These are phyloP conservation scores for Glyphotaelius pellucidus DNA, from an alignment of 2,888 invertebrate genomes.

Conservation along the genomic window DNA sequence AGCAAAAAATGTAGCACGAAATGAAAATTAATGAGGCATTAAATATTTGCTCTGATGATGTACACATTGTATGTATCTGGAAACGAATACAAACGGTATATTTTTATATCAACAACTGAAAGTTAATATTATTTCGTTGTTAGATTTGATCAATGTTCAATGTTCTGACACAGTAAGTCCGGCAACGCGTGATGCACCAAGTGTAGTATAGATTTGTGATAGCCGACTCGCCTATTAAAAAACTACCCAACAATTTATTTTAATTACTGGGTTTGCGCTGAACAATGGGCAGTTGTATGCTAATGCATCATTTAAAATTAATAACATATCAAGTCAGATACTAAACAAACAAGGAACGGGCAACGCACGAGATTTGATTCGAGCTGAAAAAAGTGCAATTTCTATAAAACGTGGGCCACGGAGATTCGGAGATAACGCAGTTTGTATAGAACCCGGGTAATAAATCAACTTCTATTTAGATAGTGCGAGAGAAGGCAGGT, in stretches of 20 bases:
- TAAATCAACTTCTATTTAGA: constrained; percentile 36
- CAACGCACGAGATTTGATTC: background rate
- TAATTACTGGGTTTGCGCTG: constrained; percentile 27
- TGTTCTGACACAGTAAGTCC: background rate
- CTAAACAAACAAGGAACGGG: constrained; percentile 20
- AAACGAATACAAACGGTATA: background rate
- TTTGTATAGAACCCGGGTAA: constrained; percentile 9
- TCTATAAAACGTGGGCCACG: constrained; percentile 35
- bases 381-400: constrained; percentile 35
- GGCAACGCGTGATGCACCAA: background rate
- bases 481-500: constrained; percentile 17
- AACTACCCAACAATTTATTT: constrained; percentile 36
- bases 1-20: background rate
- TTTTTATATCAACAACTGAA: background rate
- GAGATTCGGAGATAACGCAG: constrained; percentile 22
- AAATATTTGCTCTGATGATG: background rate
- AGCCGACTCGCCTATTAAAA: constrained; percentile 29
- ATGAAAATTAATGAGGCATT: background rate
- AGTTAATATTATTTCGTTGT: background rate
- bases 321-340: constrained; percentile 24
- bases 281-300: constrained; percentile 43
- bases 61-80: background rate
- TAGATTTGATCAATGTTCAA: background rate
- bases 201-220: background rate
- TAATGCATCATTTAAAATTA: constrained; percentile 35